These are phyloP conservation scores for Lithophane ornitopus DNA, from an alignment of 2,888 invertebrate genomes.

Conservation along the genomic window DNA sequence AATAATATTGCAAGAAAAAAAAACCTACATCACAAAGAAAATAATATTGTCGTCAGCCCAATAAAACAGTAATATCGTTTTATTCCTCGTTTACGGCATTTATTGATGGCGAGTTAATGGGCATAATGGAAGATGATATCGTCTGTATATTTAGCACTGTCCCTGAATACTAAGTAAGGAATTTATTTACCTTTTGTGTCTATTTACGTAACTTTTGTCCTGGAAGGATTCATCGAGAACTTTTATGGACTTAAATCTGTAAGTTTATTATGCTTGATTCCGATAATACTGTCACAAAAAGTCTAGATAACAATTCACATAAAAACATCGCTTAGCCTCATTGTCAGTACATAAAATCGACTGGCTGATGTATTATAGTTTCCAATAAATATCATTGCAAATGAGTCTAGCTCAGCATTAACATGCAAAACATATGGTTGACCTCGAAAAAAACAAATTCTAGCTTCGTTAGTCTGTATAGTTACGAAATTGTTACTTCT, in stretches of 20 bases:
- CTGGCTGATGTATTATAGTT: conserved; percentile 23
- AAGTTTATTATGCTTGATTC: conserved; percentile 1
- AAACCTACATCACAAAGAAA: neutral
- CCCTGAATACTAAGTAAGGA: conserved; percentile 12
- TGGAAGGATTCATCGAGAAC: neutral
- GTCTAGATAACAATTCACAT: conserved; percentile 14
- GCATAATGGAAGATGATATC: conserved; percentile 23
- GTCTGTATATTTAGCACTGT: conserved; percentile 21
- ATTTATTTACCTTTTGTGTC: conserved; percentile 3
- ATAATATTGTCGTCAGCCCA: conserved; percentile 6
- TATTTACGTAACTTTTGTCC: neutral
- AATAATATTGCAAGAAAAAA: neutral
- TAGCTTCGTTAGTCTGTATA: conserved; percentile 5
- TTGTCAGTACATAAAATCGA: conserved; percentile 34
- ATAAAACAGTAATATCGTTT: conserved; percentile 50
- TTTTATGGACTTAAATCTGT: neutral
- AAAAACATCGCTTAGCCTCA: conserved; percentile 14
- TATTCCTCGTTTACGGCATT: conserved; percentile 25
- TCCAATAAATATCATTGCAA: conserved; percentile 45
- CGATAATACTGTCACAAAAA: neutral
- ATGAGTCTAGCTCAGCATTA: conserved; percentile 17
- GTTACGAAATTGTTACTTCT: conserved; percentile 30
- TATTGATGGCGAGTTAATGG: conserved; percentile 40
- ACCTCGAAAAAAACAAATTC: conserved; percentile 32
- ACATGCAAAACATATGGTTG: conserved; percentile 21